These are phyloP conservation scores for Oxyura jamaicensis DNA, from an alignment of 2,113 vertebrate species.

Conservation along the genomic window DNA sequence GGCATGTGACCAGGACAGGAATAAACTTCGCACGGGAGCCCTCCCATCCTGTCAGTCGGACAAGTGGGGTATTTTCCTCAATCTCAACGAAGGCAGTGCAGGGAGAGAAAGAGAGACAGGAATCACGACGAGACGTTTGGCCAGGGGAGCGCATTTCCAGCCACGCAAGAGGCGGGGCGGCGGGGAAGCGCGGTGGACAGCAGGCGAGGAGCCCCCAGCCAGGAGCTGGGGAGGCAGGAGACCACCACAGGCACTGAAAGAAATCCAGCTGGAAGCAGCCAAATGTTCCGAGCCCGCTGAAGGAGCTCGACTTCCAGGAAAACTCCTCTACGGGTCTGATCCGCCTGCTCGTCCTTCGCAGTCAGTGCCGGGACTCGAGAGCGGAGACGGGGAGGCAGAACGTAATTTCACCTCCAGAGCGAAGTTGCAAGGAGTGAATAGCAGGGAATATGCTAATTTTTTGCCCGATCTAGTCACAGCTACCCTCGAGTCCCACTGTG, in stretches of 20 bases:
- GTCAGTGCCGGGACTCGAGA: background rate
- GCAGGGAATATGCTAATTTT: background rate
- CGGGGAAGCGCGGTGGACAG: background rate
- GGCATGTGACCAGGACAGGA: slow-evolving; percentile 35
- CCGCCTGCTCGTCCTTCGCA: background rate
- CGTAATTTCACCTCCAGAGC: background rate
- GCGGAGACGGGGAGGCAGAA: background rate
- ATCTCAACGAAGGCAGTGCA: background rate
- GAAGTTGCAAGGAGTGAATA: background rate
- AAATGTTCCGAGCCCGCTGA: background rate
- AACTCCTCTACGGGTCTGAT: background rate
- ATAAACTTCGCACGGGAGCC: slow-evolving; percentile 58
- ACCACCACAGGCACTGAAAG: background rate
- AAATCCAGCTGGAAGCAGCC: slow-evolving; percentile 34
- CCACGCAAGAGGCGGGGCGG: background rate
- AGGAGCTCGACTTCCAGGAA: slow-evolving; percentile 18
- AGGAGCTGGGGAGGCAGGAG: background rate
- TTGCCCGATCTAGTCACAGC: slow-evolving; percentile 4
- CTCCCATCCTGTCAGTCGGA: background rate
- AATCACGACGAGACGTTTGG: background rate
- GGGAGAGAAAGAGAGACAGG: background rate
- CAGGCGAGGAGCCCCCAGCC: background rate
- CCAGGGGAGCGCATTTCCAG: slow-evolving; percentile 7
- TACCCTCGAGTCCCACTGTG: slow-evolving; percentile 54
- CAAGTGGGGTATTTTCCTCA: background rate